Evolutionary conservation across 2,888 invertebrate species (phyloP), one percentile per base, ranked within the genome.

Genomic region (Arctia plantaginis): DNA sequence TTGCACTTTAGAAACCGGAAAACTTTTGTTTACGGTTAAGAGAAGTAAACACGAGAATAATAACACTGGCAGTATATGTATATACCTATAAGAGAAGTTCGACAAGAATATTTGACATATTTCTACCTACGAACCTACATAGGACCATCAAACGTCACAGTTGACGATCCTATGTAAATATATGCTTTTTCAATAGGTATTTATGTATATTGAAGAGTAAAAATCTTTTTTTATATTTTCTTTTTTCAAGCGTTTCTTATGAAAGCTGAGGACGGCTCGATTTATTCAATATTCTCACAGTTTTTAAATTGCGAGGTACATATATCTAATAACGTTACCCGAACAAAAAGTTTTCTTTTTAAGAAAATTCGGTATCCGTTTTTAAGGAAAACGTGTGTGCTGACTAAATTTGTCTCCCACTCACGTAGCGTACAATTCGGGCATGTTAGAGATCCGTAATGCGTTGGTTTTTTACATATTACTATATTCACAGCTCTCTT

Each of bases 341-440:
- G 59, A 75, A 74, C 23, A 82, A 82, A 84, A 85, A 89, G 85
- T 85, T 87, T 86, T 81, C 83, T 84, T 85, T 88, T 90, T 88
- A 85, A 87, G 86, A 86, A 89, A 88, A 89, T 88, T 88, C 86
- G 80, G 84, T 87, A 89, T 90, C 86, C 87, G 85, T 86, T 86
- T 82, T 84, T 80, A 85, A 86, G 87, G 87, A 89, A 89, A 90
- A 90, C 88, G 64, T 66, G 76, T 76, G 70, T 88, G 87, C 88
- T 85, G 87, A 84, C 83, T 84, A 87, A 90, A 90, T 91, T 92
- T 91, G 90, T 90, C 89, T 88, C 87, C 89, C 81, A 72, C 87
- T 91, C 92, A 92, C 91, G 92, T 91, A 84, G 85, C 78, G 80
- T 85, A 88, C 89, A 89, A 91, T 91, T 90, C 86, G 84, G 82